Evolutionary conservation across 37 sponge, comb jelly and placozoan species (phyloP).

Genomic region (Theonella swinhoei): DNA sequence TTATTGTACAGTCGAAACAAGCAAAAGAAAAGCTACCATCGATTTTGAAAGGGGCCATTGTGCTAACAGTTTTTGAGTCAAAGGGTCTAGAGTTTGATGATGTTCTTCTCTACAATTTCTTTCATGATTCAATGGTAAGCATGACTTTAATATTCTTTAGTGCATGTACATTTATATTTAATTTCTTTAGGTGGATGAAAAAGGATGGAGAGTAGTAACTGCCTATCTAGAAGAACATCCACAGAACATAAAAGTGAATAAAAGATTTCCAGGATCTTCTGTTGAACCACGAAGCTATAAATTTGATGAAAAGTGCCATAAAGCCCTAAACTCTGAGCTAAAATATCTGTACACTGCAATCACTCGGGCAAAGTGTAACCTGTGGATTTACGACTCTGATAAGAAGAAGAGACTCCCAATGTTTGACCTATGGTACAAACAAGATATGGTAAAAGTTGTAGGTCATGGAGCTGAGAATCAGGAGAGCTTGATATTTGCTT

Average conservation of each 20-base stretch:
- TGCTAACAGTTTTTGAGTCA: slow-evolving; percentile 84
- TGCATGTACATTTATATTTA: neutral
- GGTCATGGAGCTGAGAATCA: neutral
- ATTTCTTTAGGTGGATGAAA: slow-evolving; percentile 40
- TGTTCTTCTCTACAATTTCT: slow-evolving; percentile 89
- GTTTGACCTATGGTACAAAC: slow-evolving; percentile 64
- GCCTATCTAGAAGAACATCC: slow-evolving; percentile 28
- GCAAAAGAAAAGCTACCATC: slow-evolving; percentile 64
- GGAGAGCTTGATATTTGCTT: slow-evolving; percentile 38
- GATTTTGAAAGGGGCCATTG: slow-evolving; percentile 67
- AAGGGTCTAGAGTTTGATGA: slow-evolving; percentile 94
- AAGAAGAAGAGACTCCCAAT: slow-evolving; percentile 47
- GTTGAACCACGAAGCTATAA: slow-evolving; percentile 30
- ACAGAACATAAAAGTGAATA: neutral
- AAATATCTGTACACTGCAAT: slow-evolving; percentile 90
- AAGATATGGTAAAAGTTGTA: slow-evolving; percentile 50
- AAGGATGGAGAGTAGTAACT: slow-evolving; percentile 77
- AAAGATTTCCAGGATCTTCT: slow-evolving; percentile 16
- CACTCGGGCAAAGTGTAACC: slow-evolving; percentile 82
- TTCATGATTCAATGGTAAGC: slow-evolving; percentile 76
- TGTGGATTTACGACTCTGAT: slow-evolving; percentile 86
- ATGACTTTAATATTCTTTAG: neutral
- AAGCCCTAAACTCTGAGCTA: slow-evolving; percentile 81
- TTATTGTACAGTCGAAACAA: slow-evolving; percentile 81
- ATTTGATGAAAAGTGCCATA: slow-evolving; percentile 71